Conservation (phyloP, 2,113 vertebrate genomes). For the Bujurquina vittata region DNA sequence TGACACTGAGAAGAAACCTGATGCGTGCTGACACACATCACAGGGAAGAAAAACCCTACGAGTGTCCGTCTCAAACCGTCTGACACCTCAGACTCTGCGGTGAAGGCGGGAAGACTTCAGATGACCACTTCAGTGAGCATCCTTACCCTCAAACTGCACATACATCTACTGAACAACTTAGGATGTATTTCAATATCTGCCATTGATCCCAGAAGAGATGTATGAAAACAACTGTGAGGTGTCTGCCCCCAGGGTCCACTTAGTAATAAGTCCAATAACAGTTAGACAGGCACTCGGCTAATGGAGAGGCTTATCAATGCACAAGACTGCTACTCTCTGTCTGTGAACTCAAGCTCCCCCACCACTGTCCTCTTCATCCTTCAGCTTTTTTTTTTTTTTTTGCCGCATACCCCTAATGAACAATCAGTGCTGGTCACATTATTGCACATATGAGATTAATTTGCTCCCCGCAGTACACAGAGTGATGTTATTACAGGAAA, state of each 20-base stretch:
- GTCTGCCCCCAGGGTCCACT: slow-evolving; percentile 62
- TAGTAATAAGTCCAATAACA: slow-evolving; percentile 68
- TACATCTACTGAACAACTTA: slow-evolving; percentile 15
- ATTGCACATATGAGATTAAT: slow-evolving; percentile 77
- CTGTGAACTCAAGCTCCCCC: slow-evolving; percentile 27
- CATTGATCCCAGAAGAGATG: slow-evolving; percentile 64
- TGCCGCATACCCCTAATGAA: slow-evolving; percentile 54
- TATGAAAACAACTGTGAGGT: slow-evolving; percentile 56
- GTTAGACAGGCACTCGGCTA: slow-evolving; percentile 56
- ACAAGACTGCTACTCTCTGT: slow-evolving; percentile 33
- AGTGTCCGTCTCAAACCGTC: background rate
- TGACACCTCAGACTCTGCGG: slow-evolving; percentile 2
- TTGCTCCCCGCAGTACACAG: slow-evolving; percentile 65
- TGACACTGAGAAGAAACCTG: background rate
- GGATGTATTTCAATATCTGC: slow-evolving; percentile 62
- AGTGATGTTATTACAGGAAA: slow-evolving; percentile 77
- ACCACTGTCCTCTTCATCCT: slow-evolving; percentile 23
- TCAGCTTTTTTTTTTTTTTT: slow-evolving; percentile 17
- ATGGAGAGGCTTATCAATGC: slow-evolving; percentile 68
- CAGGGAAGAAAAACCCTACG: background rate
- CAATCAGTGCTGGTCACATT: slow-evolving; percentile 66
- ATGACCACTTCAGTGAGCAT: slow-evolving; percentile 18
- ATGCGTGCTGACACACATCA: slow-evolving; percentile 13
- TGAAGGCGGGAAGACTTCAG: slow-evolving; percentile 24
- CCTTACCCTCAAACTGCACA: slow-evolving; percentile 43